Base-by-base conservation (phyloP, 2,888 invertebrate genomes). In the Empis stercorea region DNA sequence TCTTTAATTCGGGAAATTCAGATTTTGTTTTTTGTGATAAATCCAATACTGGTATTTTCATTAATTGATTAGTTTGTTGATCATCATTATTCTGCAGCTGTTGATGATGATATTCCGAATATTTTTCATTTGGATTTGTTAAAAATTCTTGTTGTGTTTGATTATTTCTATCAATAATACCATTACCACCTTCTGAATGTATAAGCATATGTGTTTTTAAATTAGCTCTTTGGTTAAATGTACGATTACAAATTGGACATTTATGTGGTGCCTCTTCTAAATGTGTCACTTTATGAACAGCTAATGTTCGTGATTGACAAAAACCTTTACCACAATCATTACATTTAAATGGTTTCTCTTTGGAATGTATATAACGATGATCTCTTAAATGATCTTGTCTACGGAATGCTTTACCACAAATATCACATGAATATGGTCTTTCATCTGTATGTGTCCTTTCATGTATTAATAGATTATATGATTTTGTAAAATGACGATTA, bases 291-390 rank as follows among this genome's bases (percentile, higher is more conserved):
- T 87, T 88, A 73, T 97, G 97, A 2, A 95, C 95, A 2, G 95
- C 93, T 55, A 97, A 73, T 0, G 97, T 97, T 44, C 97, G 76
- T 17, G 92, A 89, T 65, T 97, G 97, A 66, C 97, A 99, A 71
- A 99, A 97, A 6, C 97, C 97, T 71, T 97, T 97, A 40, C 94
- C 94, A 68, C 97, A 97, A 59, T 94, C 88, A 4, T 78, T 80
- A 69, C 97, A 99, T 64, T 94, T 96, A 73, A 96, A 97, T 0
- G 97, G 97, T 68, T 97, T 97, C 71, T 96, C 94, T 65, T 96
- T 96, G 55, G 92, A 92, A 72, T 97, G 97, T 55, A 96, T 97
- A 72, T 95, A 97, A 65, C 88, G 86, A 73, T 91, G 89, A 65
- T 89, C 89, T 70, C 89, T 79, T 51, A 91, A 77, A 70, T 91